A percentile compares a stretch with the other conserved stretches of the same genome.
These are phyloP conservation scores for Pilophorus perplexus DNA, from an alignment of 2,888 invertebrate genomes.

Conservation along the genomic window DNA sequence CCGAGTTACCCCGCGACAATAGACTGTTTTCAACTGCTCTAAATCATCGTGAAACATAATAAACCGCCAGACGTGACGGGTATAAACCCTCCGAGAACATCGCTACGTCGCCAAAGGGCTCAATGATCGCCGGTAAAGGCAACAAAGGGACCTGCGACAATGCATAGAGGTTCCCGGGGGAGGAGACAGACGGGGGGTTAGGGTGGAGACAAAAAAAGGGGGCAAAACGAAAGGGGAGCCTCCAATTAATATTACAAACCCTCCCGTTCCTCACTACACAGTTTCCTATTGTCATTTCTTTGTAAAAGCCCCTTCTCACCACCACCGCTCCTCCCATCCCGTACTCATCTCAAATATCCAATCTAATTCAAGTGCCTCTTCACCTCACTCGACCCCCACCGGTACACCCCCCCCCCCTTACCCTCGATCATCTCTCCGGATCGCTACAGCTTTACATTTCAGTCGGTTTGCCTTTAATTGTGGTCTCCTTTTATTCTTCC, in stretches of 20 bases:
- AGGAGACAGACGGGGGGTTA: background rate
- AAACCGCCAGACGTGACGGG: constrained; percentile 5
- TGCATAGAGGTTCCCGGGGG: background rate
- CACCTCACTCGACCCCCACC: constrained; percentile 25
- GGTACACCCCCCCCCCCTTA: background rate
- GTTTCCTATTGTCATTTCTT: constrained; percentile 23
- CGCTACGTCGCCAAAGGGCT: constrained; percentile 4
- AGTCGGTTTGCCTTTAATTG: constrained; percentile 17
- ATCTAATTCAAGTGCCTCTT: constrained; percentile 36
- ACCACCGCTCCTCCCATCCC: background rate
- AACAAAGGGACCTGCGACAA: background rate
- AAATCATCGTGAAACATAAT: constrained; percentile 12
- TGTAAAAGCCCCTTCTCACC: constrained; percentile 4
- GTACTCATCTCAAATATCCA: constrained; percentile 33
- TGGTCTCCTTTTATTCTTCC: background rate
- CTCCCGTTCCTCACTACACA: background rate
- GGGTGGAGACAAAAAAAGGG: constrained; percentile 2
- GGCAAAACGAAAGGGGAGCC: background rate
- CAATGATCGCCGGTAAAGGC: constrained; percentile 1
- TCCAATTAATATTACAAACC: constrained; percentile 38
- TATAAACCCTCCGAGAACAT: too few species aligned
- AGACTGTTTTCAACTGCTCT: constrained; percentile 16
- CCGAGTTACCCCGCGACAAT: constrained; percentile 1
- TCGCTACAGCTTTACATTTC: constrained; percentile 9
- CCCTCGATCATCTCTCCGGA: constrained; percentile 1